These are phyloP conservation scores for Eupsilia transversa DNA, from an alignment of 2,888 invertebrate genomes.

Conservation along the genomic window DNA sequence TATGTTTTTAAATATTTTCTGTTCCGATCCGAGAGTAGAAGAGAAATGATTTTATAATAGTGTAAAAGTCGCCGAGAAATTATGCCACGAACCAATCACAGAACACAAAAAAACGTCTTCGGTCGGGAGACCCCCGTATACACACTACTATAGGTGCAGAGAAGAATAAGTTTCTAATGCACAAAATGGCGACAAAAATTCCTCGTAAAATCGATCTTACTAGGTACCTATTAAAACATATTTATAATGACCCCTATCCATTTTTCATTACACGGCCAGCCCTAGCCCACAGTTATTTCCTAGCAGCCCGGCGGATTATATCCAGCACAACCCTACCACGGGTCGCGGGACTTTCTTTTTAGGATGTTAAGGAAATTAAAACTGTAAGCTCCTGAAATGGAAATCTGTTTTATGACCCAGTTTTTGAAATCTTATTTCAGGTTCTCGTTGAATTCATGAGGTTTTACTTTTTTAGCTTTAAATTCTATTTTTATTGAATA, in stretches of 20 bases:
- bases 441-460: constrained; percentile 26
- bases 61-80: not conserved
- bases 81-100: not conserved
- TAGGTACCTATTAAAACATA: not conserved
- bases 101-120: not conserved
- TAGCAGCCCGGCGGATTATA: constrained; percentile 40
- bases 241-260: not conserved
- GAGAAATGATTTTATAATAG: not conserved
- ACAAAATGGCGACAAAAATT: not conserved
- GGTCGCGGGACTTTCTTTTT: constrained; percentile 34
- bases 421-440: constrained; percentile 33
- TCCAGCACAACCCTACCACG: constrained; percentile 43
- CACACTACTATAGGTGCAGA: too few relatives aligned
- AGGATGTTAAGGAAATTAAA: constrained; percentile 61
- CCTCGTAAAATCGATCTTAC: not conserved
- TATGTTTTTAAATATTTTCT: not conserved
- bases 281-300: constrained; percentile 46
- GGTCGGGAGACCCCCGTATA: not conserved
- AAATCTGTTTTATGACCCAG: constrained; percentile 33
- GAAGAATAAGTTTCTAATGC: not conserved
- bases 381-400: constrained; percentile 45
- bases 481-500: constrained; percentile 15
- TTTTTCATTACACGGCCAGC: constrained; percentile 5
- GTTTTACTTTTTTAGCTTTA: constrained; percentile 7
- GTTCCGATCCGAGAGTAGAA: not conserved